Conservation (phyloP, 2,797 vertebrate genomes). For the Sylvilagus floridanus region DNA sequence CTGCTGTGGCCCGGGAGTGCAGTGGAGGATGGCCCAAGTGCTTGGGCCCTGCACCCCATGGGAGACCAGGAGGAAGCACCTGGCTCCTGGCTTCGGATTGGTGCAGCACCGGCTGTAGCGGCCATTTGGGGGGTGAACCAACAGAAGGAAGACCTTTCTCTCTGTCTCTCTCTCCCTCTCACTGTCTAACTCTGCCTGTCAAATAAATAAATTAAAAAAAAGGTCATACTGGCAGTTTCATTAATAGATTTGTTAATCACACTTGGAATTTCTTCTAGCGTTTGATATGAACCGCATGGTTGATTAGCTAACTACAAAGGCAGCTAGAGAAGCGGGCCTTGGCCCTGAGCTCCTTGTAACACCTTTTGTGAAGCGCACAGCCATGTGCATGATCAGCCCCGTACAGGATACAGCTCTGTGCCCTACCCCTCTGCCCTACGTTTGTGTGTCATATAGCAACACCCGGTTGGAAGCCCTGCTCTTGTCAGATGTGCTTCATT, state of each 20-base stretch:
- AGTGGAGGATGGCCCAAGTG: no score
- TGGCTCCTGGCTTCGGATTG: no score
- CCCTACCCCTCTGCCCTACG: not conserved
- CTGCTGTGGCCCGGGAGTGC: no score
- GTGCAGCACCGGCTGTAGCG: no score
- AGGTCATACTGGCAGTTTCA: not conserved
- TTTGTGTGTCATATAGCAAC: not conserved
- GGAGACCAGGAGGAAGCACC: no score
- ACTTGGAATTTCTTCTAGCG: not conserved
- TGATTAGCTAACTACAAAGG: conserved; percentile 2
- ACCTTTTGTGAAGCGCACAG: not conserved
- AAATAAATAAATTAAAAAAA: no score
- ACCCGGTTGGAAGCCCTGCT: not conserved
- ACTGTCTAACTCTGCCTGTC: no score
- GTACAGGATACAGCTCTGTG: not conserved
- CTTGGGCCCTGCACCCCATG: no score
- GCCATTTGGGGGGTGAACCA: no score
- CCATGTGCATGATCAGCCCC: not conserved
- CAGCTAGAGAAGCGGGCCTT: not conserved
- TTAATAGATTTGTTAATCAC: not conserved
- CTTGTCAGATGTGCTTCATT: not conserved
- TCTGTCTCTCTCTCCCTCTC: no score
- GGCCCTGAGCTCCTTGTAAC: no score
- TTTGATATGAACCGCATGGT: not conserved
- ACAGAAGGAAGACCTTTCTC: no score